Base-by-base conservation (phyloP, 23 tunicate genomes). In the Diplosoma virens region DNA sequence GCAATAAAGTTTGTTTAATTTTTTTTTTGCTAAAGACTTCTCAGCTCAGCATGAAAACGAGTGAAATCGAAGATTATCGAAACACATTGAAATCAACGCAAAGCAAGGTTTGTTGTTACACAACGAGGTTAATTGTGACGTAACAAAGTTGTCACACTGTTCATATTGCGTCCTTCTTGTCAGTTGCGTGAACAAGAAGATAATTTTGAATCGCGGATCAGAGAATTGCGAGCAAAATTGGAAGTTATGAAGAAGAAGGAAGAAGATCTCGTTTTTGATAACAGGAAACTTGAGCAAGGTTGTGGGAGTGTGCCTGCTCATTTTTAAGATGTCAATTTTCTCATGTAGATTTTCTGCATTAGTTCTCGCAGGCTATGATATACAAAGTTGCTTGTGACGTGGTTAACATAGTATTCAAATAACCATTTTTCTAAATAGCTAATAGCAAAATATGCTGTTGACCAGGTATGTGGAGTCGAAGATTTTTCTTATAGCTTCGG, bases 121-220 rank as follows among this genome's bases (percentile, higher is more conserved):
- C 25, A 5, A 56, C 64, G 16, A n/a, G 22, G 64, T 56, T 21
- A 56, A 14, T 56, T 20, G 16, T 7, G 50, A 41, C 64, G 64
- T 21, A 6, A 9, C 64, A 56, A n/a, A 56, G 64, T 21, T 41
- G 11, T 41, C 6, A 9, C 22, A 6, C 22, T 56, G 5, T 56
- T 67, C n/a, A n/a, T n/a, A n/a, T n/a, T n/a, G n/a, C n/a, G n/a
- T n/a, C n/a, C n/a, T n/a, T n/a, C n/a, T 33, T 76, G 24, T 26
- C 61, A 78, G 83, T 26, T 78, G 20, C 66, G 47, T 29, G 18
- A 37, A 1, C 73, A 60, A 25, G 46, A 64, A 21, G 73, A 78
- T 17, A n/a, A 26, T 37, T 30, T 26, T 45, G 48, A 20, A 25
- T 14, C 45, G 24, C 69, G 47, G 52, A 18, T 78, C 6, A 61